These are phyloP conservation scores for Hymenopus coronatus DNA, from an alignment of 2,888 invertebrate species.

Conservation along the genomic window DNA sequence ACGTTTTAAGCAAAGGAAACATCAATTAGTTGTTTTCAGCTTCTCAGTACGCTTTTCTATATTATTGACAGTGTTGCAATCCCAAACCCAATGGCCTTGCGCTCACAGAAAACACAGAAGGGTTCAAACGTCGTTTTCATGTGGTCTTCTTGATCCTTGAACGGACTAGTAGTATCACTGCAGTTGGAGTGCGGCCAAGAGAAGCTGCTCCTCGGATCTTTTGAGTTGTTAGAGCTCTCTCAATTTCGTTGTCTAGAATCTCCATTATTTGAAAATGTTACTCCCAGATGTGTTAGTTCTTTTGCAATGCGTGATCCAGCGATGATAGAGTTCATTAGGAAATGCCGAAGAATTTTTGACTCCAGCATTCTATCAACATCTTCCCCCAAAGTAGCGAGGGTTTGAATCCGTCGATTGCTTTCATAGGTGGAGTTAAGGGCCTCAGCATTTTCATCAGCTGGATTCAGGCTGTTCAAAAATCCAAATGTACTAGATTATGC, in stretches of 20 bases:
- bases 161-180: background rate
- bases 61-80: no score
- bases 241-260: background rate
- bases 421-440: no score
- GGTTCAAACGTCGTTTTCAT: background rate
- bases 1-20: no score
- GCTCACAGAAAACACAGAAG: background rate
- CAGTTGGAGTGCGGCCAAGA: background rate
- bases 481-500: no score
- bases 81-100: background rate
- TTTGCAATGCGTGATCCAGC: background rate
- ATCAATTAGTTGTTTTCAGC: no score
- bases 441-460: no score
- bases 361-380: no score
- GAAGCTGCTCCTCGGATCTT: background rate
- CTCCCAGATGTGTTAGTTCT: background rate
- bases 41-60: no score
- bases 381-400: no score
- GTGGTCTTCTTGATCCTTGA: background rate
- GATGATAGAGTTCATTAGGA: background rate
- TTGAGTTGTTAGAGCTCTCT: background rate
- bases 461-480: no score
- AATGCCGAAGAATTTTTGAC: background rate
- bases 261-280: background rate
- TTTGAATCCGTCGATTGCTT: no score